Percentiles rank a stretch among this genome's conserved stretches.
Evolutionary conservation across 2,888 invertebrate genomes (phyloP).

Genomic region (Dynastes hyllus): DNA sequence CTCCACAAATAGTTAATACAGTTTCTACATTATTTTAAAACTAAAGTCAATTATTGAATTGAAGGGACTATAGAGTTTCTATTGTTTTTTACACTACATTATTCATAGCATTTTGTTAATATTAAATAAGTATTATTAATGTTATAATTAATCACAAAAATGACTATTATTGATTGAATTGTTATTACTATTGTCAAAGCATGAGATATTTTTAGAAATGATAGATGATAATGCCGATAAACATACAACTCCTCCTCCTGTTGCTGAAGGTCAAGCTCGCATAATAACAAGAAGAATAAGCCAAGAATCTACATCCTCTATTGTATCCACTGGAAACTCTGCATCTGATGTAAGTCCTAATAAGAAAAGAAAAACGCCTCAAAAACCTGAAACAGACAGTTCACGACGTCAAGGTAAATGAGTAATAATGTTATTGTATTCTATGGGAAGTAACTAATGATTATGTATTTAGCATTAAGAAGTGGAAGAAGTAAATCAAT

Average conservation of each 20-base stretch:
- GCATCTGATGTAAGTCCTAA: conserved; percentile 10
- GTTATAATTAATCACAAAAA: too few relatives aligned
- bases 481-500: conserved; percentile 21
- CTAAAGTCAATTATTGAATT: too few relatives aligned
- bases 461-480: conserved; percentile 5
- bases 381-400: conserved; percentile 7
- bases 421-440: background rate
- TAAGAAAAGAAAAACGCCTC: background rate
- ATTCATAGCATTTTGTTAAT: too few relatives aligned
- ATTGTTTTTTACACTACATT: too few relatives aligned
- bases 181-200: too few relatives aligned
- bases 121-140: too few relatives aligned
- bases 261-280: background rate
- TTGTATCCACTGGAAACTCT: conserved; percentile 21
- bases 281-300: conserved; percentile 29
- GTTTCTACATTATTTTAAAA: too few relatives aligned
- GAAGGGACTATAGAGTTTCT: too few relatives aligned
- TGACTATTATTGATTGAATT: too few relatives aligned
- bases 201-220: background rate
- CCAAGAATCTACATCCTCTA: conserved; percentile 30
- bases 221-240: background rate
- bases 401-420: conserved; percentile 1
- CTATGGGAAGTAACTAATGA: background rate
- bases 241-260: background rate
- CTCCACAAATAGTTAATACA: too few relatives aligned